Percentiles rank a stretch among this genome's conserved stretches.
phyloP scores from a whole-genome alignment of 1,140 invertebrate genomes.

The Portunus trituberculatus region DNA sequence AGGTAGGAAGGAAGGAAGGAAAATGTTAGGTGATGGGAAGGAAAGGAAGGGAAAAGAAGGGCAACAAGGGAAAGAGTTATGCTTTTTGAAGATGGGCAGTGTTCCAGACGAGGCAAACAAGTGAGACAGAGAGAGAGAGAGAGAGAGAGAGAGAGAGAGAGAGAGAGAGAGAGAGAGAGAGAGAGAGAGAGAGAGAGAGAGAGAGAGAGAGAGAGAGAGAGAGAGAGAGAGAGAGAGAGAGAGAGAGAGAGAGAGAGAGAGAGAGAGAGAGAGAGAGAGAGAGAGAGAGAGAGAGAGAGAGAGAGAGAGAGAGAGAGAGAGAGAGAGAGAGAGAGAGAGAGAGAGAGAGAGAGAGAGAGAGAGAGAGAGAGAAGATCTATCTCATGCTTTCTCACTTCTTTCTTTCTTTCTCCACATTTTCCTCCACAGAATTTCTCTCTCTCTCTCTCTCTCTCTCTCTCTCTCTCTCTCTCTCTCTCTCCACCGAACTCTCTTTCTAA shows the following conservation, averaged over 20 bases:
- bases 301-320: background rate
- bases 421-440: background rate
- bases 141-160: background rate
- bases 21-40: no score
- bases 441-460: background rate
- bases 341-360: background rate
- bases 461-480: background rate
- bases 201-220: background rate
- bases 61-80: no score
- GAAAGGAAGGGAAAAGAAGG: no score
- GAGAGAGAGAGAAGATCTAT: background rate
- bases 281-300: background rate
- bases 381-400: background rate
- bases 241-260: background rate
- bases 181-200: background rate
- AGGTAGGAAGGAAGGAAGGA: no score
- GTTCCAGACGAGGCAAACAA: background rate
- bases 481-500: constrained; percentile 9
- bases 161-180: background rate
- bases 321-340: background rate
- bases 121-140: background rate
- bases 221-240: background rate
- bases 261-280: background rate
- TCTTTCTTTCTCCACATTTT: background rate
- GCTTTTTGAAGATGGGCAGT: no score